Base-by-base conservation (phyloP, 2,888 invertebrate species). In the Nemotelus pantherinus region DNA sequence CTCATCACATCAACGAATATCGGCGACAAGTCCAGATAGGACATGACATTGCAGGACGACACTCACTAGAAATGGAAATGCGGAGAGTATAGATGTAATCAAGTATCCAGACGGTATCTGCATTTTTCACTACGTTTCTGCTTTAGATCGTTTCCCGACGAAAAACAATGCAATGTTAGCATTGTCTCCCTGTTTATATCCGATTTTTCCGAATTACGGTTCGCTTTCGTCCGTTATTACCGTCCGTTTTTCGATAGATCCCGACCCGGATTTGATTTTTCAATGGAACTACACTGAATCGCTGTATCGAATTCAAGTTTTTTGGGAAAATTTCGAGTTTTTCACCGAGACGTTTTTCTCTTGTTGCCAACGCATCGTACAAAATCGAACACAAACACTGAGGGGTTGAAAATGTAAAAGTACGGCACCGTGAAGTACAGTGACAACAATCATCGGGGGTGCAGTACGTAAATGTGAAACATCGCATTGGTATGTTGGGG, bases 91-190 rank as follows among this genome's bases (percentile, higher is more conserved):
- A 79, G 81, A 81, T 81, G 81, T 81, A 80, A 82, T 82, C 82
- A 82, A 80, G 81, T 81, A 81, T 80, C 81, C 80, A 81, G 80
- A 80, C 79, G 80, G 79, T 81, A 81, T 80, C 63, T 60, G 74
- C 82, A 82, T 82, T 80, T 81, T 82, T 80, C 80, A 79, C 81
- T 82, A 82, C 82, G 84, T 82, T 83, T 82, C 82, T 83, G 83
- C 83, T 84, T 84, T 83, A 84, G 84, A 72, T 57, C 60, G 39
- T 65, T 63, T n/a, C 55, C 45, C 53, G 84, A 80, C 81, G 81
- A 83, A 82, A 43, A 74, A 74, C 82, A 84, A 83, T 83, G 82
- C 83, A 82, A 83, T 82, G 83, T 83, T 84, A 83, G 84, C 83
- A 84, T 84, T 82, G 80, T 82, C 80, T 74, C 76, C 81, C 70